Evolutionary conservation across 2,888 invertebrate species (phyloP), one percentile per base, ranked within the genome.

Genomic region (Rhimphoctona megacephalus): DNA sequence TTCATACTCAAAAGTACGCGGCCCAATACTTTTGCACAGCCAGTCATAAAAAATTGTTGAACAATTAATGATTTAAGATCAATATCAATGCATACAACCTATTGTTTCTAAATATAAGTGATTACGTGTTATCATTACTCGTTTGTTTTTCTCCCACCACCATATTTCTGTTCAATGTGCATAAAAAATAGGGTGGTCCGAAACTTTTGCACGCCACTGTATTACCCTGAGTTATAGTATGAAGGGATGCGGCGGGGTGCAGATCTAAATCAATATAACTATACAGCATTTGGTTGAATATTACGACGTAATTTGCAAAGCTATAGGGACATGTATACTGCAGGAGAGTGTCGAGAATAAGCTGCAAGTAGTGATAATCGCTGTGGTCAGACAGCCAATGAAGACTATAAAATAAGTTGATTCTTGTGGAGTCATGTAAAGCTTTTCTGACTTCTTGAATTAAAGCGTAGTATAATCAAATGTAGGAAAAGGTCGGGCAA

Each of bases 331-430:
- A 14, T 46, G 46, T 30, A 19, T 25, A 52, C 14, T 61, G 57
- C 2, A n/a, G n/a, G 43, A 43, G n/a, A 46, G 19, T 33, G 43
- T n/a, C 36, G 54, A 36, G 66, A 67, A 36, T 22, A 22, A 54
- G 54, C 72, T 22, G 22, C 61, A 66, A 85, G 76, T 81, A 85
- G 81, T 81, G 57, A 78, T 17, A 85, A 54, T 66, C 72, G 66
- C 22, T 85, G 43, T 54, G 81, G 77, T 81, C 81, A 66, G 72
- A 66, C 85, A 43, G 30, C 3, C 54, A 14, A 17, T 14, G 72
- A 72, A 36, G n/a, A 54, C 33, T 64, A 39, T 66, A 46, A 19
- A 49, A 67, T 39, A 39, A 64, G 54, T 17, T 2, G 14, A 33
- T 54, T 54, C 43, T 19, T 19, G 25, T 49, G 7, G 25, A 17